Base-by-base conservation (phyloP, 1,140 invertebrate species). In the Bombus huntii region DNA sequence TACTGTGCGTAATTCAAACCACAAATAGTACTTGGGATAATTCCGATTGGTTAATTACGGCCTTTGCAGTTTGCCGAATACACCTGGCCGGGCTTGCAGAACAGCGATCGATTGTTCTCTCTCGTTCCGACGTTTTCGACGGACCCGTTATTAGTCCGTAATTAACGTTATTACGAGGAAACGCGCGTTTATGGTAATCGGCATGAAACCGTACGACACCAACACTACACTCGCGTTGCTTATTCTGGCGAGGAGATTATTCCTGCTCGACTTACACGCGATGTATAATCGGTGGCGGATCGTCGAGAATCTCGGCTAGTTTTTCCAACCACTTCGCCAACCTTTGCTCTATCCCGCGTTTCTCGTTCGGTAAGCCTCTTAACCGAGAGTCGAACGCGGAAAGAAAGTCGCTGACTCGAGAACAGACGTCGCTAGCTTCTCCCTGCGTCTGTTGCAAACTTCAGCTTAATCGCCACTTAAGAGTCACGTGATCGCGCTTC, bases 391-490 rank as follows among this genome's bases (percentile, higher is more conserved):
- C 65, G 57, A 68, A 59, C 47, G 59, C 42, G 57, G 28, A 44
- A 70, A 37, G 42, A 88, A 80, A 80, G 76, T 65, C 79, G 68
- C 66, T 68, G 83, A 75, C 87, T 81, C 68, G 31, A 53, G 66
- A 15, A 31, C 28, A 68, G 47, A 80, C 22, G 80, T 53, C 47
- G 31, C 37, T 83, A 8, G 34, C 47, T 25, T 70, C 34, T 85
- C 57, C 65, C 72, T 53, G 68, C 39, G 65, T 34, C 31, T 73
- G 66, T 57, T n/a, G 59, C 31, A 25, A 83, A 47, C 62, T 88
- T 62, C 72, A 70, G 83, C 62, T 88, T 88, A 88, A 88, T 85
- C 87, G 75, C 47, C 57, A 88, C 81, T 88, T 80, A 85, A 85
- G 76, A 79, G 80, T 86, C 79, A 57, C 59, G 85, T 66, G 66